Conservation (phyloP, 2,888 invertebrate genomes). For the Andrena trimmerana region DNA sequence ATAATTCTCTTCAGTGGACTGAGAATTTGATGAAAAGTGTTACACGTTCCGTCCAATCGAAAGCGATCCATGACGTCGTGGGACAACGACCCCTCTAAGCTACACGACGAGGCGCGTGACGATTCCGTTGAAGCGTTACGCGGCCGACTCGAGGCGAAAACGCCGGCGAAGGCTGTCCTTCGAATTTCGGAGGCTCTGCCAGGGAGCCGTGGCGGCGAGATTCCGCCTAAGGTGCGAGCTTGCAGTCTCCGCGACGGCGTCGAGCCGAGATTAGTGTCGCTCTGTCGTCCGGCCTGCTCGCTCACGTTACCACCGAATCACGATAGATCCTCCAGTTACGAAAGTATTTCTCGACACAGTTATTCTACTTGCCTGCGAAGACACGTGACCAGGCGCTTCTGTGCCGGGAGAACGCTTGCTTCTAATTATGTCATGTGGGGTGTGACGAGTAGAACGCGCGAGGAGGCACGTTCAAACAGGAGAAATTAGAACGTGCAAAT, state of each 20-base stretch:
- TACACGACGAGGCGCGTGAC: slow-evolving; percentile 36
- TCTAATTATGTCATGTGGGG: background rate
- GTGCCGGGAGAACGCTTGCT: background rate
- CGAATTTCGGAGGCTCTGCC: slow-evolving; percentile 61
- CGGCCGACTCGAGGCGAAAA: slow-evolving; percentile 12
- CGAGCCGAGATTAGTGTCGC: slow-evolving; percentile 56
- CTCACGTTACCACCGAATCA: background rate
- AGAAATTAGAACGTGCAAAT: slow-evolving; percentile 19
- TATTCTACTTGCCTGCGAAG: background rate
- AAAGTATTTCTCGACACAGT: too few species aligned
- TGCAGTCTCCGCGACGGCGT: slow-evolving; percentile 64
- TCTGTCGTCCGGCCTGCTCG: background rate
- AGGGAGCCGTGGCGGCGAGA: slow-evolving; percentile 44
- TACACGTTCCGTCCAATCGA: too few species aligned
- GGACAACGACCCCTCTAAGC: slow-evolving; percentile 70
- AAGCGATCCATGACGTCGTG: slow-evolving; percentile 59
- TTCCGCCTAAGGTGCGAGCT: slow-evolving; percentile 58
- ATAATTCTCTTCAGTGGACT: too few species aligned
- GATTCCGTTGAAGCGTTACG: background rate
- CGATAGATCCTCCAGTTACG: background rate
- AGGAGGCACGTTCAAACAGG: background rate
- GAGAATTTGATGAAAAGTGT: too few species aligned
- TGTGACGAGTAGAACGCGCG: background rate
- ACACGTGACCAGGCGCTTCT: background rate
- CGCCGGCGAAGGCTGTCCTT: slow-evolving; percentile 20